Conservation (phyloP, 92 coral and sea anemone genomes). For the Chrysogorgia sp. region DNA sequence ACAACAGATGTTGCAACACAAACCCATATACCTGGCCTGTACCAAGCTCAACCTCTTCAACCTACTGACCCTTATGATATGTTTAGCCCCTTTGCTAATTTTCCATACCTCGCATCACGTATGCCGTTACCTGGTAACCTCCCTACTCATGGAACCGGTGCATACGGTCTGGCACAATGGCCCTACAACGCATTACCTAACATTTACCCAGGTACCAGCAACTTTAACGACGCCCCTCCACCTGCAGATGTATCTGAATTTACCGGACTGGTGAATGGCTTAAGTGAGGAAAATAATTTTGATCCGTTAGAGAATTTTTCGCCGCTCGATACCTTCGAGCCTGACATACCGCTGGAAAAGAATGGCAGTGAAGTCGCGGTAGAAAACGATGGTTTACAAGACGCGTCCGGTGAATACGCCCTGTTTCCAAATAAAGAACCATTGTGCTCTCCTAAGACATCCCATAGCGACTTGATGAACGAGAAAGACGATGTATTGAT, state of each 20-base stretch:
- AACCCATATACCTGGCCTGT: conserved; percentile 15
- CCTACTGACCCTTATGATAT: conserved; percentile 32
- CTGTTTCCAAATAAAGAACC: conserved; percentile 40
- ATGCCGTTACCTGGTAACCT: conserved; percentile 22
- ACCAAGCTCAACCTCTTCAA: conserved; percentile 23
- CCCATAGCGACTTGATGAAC: conserved; percentile 1
- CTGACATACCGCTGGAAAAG: conserved; percentile 20
- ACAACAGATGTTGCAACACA: conserved; percentile 34
- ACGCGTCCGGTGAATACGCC: conserved; percentile 31
- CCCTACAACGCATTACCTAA: conserved; percentile 24
- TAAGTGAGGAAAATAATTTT: conserved; percentile 7
- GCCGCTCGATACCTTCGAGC: conserved; percentile 33
- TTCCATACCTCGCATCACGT: conserved; percentile 27
- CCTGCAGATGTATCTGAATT: conserved; percentile 15
- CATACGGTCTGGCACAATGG: conserved; percentile 23
- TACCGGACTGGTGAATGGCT: conserved; percentile 17
- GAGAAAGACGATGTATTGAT: conserved; percentile 21
- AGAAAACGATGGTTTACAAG: not conserved
- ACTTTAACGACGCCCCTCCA: not conserved
- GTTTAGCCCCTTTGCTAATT: conserved; percentile 19
- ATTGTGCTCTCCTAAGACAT: conserved; percentile 35
- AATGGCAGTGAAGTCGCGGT: conserved; percentile 34
- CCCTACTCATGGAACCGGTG: not conserved
- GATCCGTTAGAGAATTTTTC: conserved; percentile 44
- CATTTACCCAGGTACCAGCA: conserved; percentile 1